Base-by-base conservation (phyloP, 1,140 invertebrate species). In the Hydropsyche tenuis region DNA sequence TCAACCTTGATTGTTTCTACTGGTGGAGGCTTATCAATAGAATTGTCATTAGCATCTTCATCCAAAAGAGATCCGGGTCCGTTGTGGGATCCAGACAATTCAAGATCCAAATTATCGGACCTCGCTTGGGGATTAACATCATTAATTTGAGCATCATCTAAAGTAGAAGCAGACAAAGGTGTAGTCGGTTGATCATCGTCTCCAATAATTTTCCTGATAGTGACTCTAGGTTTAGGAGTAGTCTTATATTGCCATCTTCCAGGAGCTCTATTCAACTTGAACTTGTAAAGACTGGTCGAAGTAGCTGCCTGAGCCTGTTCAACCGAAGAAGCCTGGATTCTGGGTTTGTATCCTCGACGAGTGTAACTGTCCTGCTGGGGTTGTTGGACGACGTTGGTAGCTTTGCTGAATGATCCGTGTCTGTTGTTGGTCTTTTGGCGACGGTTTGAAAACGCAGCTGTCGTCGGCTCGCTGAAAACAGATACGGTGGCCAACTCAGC, bases 161-260 rank as follows among this genome's bases (percentile, higher is more conserved):
- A 68, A 63, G 84, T 77, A 64, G 83, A 82, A 72, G 83, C 82
- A 23, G 81, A 77, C 60, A 81, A 80, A 71, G 84, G 82, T 69
- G 84, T 85, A 4, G 83, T 84, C 69, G 82, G 81, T 43, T 80
- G 79, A 69, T 86, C 84, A 22, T 89, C 88, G 23, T 88, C 87
- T 7, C 87, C 87, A n/a, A 86, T 83, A 68, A 88, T 88, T 78
- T 91, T 93, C 37, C 93, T 87, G 75, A 96, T 95, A 46, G 89
- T 89, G 0, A 95, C 90, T 80, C 93, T 88, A 1, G 94, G 94
- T 80, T 94, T 95, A 0, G 93, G 91, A 1, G 93, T 92, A 0
- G 93, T 93, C 81, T 94, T 95, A 80, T 94, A 95, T 68, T 94
- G 91, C 93, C 93, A 95, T 73, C 93, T 88, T 30, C 92, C 92